Evolutionary conservation across 1,140 invertebrate species (phyloP).

Genomic region (Orchestia grillus): DNA sequence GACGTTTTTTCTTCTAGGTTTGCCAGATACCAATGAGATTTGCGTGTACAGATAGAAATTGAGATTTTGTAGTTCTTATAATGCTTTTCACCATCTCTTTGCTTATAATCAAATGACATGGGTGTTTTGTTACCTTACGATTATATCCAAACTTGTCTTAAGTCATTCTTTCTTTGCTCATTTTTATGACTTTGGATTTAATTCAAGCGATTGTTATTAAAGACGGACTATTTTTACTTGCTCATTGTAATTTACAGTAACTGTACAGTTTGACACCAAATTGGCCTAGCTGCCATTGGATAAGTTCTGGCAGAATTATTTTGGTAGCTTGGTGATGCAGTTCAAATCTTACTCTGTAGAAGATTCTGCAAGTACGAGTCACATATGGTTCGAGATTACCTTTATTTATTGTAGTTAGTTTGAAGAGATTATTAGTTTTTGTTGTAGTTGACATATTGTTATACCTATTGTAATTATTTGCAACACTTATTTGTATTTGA

Average conservation of each 20-base stretch:
- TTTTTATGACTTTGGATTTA: neutral
- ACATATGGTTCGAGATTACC: conserved; percentile 31
- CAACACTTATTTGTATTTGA: conserved; percentile 44
- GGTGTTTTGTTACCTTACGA: conserved; percentile 46
- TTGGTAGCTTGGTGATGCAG: conserved; percentile 2
- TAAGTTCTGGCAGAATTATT: neutral
- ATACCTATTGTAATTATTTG: conserved; percentile 53
- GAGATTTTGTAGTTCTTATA: neutral
- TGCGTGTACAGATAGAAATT: neutral
- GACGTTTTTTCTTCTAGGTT: neutral
- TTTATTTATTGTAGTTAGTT: conserved; percentile 56
- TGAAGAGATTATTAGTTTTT: conserved; percentile 55
- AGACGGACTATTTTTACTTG: neutral
- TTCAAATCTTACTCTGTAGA: conserved; percentile 20
- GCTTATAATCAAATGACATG: conserved; percentile 52
- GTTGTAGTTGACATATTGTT: conserved; percentile 54
- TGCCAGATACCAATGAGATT: neutral
- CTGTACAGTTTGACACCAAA: conserved; percentile 10
- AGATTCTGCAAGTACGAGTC: conserved; percentile 48
- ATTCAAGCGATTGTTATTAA: neutral
- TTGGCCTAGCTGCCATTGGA: neutral
- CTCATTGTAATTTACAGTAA: neutral
- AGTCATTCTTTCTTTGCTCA: conserved; percentile 8
- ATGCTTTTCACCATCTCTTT: conserved; percentile 1
- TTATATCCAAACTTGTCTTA: conserved; percentile 33